Evolutionary conservation across 1,140 invertebrate species (phyloP), one percentile per base, ranked within the genome.

Genomic region (Adelges cooleyi): DNA sequence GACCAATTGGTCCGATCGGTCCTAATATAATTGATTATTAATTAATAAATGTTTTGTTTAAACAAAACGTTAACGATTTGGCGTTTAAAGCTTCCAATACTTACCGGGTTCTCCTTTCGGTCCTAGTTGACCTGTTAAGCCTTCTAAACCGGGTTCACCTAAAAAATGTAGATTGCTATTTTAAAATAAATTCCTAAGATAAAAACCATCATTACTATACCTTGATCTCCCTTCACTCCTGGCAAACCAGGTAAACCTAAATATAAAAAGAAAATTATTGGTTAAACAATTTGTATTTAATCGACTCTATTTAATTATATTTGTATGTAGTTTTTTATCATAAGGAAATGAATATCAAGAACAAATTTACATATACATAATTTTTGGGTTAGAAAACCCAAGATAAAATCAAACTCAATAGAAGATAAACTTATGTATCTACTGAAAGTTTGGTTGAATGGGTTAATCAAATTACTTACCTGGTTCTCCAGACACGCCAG

Each of bases 181-280:
- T 54, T 3, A 54, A 38, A 36, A 15, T 23, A 13, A 0, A 20
- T 10, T 18, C 15, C 15, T n/a, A 42, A 20, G 9, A 20, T 48
- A 33, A 27, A 33, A 20, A 15, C 27, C 44, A 20, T 75, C n/a
- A n/a, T n/a, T n/a, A n/a, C n/a, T n/a, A n/a, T 51, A 54, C 85
- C 86, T 69, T 82, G 78, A 42, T 80, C 75, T 36, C 87, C 87
- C 70, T 82, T 78, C 75, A 86, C 86, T 6, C 86, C 86, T 18
- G 83, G 84, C 38, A 87, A 73, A 66, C 87, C 79, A 25, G 74
- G 72, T 23, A 77, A 27, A 15, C 56, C 56, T 62, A 46, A 29
- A 48, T 29, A 22, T 20, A 54, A 42, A 18, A 29, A 25, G 40
- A 23, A 40, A 8, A 48, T 48, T 20, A 3, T 4, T 23, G n/a